Evolutionary conservation across 2,797 vertebrate genomes (phyloP).

Genomic region (Cygnus olor): DNA sequence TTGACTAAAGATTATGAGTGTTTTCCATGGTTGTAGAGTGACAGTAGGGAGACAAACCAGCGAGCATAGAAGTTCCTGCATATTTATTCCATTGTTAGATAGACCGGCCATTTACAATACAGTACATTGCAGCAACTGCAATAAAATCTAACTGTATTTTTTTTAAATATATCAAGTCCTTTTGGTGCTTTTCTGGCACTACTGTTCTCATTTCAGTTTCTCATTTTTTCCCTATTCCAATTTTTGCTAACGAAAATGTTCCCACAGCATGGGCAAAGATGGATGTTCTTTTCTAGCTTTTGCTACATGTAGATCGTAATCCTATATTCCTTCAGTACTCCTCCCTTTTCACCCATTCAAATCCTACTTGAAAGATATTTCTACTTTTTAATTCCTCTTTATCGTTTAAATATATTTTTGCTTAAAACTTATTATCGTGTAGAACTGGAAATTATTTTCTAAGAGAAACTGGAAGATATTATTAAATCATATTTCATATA

Average conservation of each 20-base stretch:
- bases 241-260: not conserved
- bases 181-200: not conserved
- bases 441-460: slow-evolving; percentile 24
- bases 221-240: not conserved
- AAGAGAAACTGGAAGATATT: not conserved
- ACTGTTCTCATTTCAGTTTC: not conserved
- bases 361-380: slow-evolving; percentile 56
- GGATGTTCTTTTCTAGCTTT: not conserved
- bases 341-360: not conserved
- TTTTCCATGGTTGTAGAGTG: slow-evolving; percentile 31
- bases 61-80: not conserved
- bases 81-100: not conserved
- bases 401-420: slow-evolving; percentile 29
- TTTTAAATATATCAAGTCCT: not conserved
- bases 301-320: not conserved
- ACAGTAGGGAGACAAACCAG: slow-evolving; percentile 39
- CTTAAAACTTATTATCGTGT: slow-evolving; percentile 2
- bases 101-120: not conserved
- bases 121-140: not conserved
- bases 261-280: not conserved
- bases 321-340: not conserved
- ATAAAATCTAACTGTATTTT: not conserved
- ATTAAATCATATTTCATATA: not conserved
- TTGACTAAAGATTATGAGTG: slow-evolving; percentile 39
- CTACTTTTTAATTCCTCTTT: slow-evolving; percentile 14